These are phyloP conservation scores for Eurystomus gularis DNA, from an alignment of 2,113 vertebrate species.

Conservation along the genomic window DNA sequence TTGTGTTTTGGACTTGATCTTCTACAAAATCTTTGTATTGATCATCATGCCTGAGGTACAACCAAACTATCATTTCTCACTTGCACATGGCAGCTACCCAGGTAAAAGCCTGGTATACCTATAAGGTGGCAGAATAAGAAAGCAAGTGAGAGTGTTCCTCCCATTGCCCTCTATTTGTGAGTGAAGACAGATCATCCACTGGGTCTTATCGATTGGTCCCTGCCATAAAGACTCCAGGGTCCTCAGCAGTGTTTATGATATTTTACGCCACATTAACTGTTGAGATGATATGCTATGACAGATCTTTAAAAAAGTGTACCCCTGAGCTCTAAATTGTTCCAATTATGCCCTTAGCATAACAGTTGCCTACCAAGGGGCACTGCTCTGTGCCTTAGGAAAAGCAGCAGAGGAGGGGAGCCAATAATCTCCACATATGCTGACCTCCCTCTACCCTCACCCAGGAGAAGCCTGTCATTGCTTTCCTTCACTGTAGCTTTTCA, in stretches of 20 bases:
- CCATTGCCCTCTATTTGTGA: background rate
- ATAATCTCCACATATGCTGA: conserved; percentile 25
- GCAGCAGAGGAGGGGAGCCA: conserved; percentile 13
- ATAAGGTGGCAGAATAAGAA: background rate
- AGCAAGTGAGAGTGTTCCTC: background rate
- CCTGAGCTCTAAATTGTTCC: conserved; percentile 63
- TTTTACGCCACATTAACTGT: conserved; percentile 59
- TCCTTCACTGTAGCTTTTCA: conserved; percentile 69
- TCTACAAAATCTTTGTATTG: background rate
- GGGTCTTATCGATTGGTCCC: background rate
- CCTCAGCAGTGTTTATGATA: conserved; percentile 49
- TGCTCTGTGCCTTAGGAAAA: background rate
- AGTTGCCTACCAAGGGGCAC: conserved; percentile 49
- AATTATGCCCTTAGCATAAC: conserved; percentile 59
- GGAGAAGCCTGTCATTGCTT: conserved; percentile 37
- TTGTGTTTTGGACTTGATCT: background rate
- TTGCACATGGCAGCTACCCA: background rate
- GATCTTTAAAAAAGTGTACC: conserved; percentile 54
- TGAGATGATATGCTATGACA: conserved; percentile 53
- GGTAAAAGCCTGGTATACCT: background rate
- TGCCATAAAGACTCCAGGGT: background rate
- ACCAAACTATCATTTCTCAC: background rate
- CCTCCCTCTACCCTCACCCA: background rate
- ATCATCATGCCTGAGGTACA: background rate
- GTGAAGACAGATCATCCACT: background rate